Evolutionary conservation across 2,113 vertebrate genomes (phyloP).

Genomic region (Taurulus bubalis): DNA sequence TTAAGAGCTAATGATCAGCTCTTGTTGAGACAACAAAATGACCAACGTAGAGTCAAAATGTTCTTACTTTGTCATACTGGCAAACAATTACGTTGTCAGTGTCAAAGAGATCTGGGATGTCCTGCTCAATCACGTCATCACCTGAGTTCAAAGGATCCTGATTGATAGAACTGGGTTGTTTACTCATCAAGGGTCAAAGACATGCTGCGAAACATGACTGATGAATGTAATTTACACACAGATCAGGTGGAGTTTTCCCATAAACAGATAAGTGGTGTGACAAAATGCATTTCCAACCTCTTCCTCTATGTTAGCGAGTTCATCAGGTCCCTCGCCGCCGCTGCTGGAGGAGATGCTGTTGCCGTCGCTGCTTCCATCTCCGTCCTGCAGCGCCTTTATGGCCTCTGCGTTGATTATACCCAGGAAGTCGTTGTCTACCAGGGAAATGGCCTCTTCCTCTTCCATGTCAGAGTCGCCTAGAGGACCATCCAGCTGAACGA

Average conservation of each 20-base stretch:
- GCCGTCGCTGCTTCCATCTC: slow-evolving; percentile 81
- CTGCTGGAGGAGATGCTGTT: slow-evolving; percentile 80
- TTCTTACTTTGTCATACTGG: slow-evolving; percentile 96
- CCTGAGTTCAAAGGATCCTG: slow-evolving; percentile 97
- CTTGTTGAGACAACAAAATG: background rate
- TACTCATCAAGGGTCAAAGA: background rate
- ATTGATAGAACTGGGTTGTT: background rate
- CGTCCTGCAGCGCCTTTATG: slow-evolving; percentile 87
- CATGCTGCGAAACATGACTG: background rate
- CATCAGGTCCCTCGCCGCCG: slow-evolving; percentile 81
- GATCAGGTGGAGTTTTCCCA: background rate
- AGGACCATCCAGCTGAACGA: slow-evolving; percentile 93
- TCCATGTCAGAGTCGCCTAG: slow-evolving; percentile 86
- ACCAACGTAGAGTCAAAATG: background rate
- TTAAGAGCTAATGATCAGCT: background rate
- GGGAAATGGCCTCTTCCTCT: slow-evolving; percentile 74
- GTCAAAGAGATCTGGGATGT: slow-evolving; percentile 95
- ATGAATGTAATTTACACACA: background rate
- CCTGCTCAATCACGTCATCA: slow-evolving; percentile 97
- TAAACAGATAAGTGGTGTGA: background rate
- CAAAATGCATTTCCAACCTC: slow-evolving; percentile 29
- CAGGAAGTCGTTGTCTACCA: slow-evolving; percentile 89
- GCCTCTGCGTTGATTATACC: slow-evolving; percentile 88
- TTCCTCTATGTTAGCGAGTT: slow-evolving; percentile 84
- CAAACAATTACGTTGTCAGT: slow-evolving; percentile 96